Evolutionary conservation across 2,113 vertebrate species (phyloP).

Genomic region (Brachyhypopomus gauderio): DNA sequence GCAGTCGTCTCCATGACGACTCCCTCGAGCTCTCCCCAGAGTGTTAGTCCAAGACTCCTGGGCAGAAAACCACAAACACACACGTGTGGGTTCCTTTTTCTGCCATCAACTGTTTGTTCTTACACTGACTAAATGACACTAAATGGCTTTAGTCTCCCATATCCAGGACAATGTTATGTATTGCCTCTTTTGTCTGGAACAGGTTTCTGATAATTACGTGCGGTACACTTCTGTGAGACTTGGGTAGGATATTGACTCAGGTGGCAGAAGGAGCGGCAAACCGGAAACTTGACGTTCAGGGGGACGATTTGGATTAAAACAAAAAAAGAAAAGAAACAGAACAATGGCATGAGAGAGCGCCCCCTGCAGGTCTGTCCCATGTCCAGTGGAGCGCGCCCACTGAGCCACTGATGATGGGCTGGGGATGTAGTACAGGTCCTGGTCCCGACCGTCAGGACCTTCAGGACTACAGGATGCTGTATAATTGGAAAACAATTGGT

Average conservation of each 20-base stretch:
- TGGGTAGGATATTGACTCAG: background rate
- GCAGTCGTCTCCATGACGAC: conserved; percentile 38
- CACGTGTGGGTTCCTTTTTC: background rate
- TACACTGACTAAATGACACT: background rate
- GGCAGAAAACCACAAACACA: conserved; percentile 31
- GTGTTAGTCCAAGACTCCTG: conserved; percentile 21
- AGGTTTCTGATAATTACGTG: no score
- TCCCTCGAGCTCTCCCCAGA: conserved; percentile 32
- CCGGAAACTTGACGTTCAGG: no score
- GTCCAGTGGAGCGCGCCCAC: background rate
- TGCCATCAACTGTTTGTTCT: background rate
- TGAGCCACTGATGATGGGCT: conserved; percentile 7
- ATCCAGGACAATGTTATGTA: no score
- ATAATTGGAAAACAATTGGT: background rate
- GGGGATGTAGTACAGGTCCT: background rate
- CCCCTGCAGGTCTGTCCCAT: background rate
- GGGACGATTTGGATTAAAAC: no score
- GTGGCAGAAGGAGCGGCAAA: background rate
- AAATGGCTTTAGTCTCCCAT: no score
- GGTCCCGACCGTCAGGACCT: background rate
- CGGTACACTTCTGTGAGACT: no score
- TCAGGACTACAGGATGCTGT: background rate
- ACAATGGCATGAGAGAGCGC: no score
- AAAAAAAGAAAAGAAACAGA: background rate
- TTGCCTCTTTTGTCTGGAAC: no score